A percentile compares a stretch with the other conserved stretches of the same genome.
Conservation (phyloP, 1,140 invertebrate genomes). For the Anoplophora glabripennis region DNA sequence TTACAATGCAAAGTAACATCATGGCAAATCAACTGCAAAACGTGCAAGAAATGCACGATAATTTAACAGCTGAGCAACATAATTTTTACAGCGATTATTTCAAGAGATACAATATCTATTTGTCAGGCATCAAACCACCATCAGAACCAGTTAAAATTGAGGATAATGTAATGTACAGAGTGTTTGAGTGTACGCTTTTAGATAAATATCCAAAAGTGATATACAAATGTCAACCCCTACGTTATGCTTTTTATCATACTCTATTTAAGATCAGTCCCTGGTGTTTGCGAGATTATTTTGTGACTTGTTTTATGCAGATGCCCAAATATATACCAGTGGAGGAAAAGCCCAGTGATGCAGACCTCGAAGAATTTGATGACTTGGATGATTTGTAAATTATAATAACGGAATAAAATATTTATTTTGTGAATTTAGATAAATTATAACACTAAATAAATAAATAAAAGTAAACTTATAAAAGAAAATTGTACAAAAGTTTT, state of each 20-base stretch:
- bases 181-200: conserved; percentile 56
- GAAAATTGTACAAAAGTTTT: background rate
- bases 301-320: conserved; percentile 54
- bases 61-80: conserved; percentile 53
- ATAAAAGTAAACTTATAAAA: background rate
- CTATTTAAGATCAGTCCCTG: conserved; percentile 54
- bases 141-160: conserved; percentile 47
- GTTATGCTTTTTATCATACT: conserved; percentile 53
- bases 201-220: conserved; percentile 49
- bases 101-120: conserved; percentile 53
- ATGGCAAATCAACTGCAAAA: conserved; percentile 53
- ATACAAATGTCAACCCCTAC: conserved; percentile 57
- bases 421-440: background rate
- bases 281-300: conserved; percentile 54
- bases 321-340: conserved; percentile 44
- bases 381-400: background rate
- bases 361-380: background rate
- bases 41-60: conserved; percentile 53
- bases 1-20: conserved; percentile 57
- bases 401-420: background rate
- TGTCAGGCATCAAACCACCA: conserved; percentile 48
- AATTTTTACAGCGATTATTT: conserved; percentile 59
- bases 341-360: background rate
- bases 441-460: background rate
- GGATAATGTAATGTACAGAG: conserved; percentile 51